Evolutionary conservation across 2,888 invertebrate species (phyloP).

Genomic region (Hirtodrosophila trivittata): DNA sequence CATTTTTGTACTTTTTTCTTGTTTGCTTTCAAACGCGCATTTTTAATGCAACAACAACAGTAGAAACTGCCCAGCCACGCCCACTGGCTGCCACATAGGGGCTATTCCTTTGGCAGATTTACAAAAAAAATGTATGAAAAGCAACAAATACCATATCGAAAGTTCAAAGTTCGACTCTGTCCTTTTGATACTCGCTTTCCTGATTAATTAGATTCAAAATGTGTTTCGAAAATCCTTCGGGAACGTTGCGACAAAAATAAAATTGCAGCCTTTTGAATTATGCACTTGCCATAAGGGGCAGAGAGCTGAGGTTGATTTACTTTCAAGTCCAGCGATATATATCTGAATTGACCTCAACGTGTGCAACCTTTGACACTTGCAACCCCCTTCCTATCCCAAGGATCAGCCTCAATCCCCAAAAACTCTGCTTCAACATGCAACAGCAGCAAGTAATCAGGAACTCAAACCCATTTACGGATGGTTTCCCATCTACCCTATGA

Average conservation of each 20-base stretch:
- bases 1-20: constrained; percentile 80
- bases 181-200: constrained; percentile 61
- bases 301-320: constrained; percentile 43
- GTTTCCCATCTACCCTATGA: constrained; percentile 8
- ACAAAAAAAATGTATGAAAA: constrained; percentile 21
- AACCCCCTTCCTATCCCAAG: neutral
- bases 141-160: constrained; percentile 57
- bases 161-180: constrained; percentile 71
- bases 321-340: constrained; percentile 37
- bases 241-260: constrained; percentile 26
- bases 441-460: constrained; percentile 7
- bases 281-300: constrained; percentile 24
- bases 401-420: neutral
- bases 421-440: constrained; percentile 11
- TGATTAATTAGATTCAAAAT: constrained; percentile 76
- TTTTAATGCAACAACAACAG: constrained; percentile 75
- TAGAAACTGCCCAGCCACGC: constrained; percentile 18
- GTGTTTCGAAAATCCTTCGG: constrained; percentile 68
- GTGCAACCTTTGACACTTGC: constrained; percentile 41
- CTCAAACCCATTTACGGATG: constrained; percentile 14
- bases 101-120: constrained; percentile 55
- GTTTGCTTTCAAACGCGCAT: constrained; percentile 81
- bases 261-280: constrained; percentile 60
- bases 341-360: constrained; percentile 24
- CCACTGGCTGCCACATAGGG: constrained; percentile 60